Evolutionary conservation across 2,888 invertebrate genomes (phyloP), one percentile per base, ranked within the genome.

Genomic region (Dyspetes luteomarginatus): DNA sequence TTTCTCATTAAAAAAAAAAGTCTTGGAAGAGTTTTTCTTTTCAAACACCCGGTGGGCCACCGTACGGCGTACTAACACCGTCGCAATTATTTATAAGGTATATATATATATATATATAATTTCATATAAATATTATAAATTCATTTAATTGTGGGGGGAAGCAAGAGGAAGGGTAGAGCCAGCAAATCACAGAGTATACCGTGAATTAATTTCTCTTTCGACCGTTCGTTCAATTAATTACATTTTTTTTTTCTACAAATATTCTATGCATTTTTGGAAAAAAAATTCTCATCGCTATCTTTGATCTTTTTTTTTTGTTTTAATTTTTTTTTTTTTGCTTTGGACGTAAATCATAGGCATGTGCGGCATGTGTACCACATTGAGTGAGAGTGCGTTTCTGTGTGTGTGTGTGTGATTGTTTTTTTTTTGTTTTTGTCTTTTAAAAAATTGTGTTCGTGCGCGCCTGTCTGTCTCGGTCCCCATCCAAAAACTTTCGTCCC

Each of bases 111-210:
- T 68, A 65, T 58, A 65, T 69, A n/a, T 55, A 74, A 73, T 50
- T 71, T 74, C 45, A 41, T 19, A 64, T 22, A 12, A 58, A 43
- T 58, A 74, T 79, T 64, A 24, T 83, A 73, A 74, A 81, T 71
- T 65, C 74, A 79, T 82, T 52, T 82, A 65, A 82, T 90, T 89
- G 91, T 90, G 90, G 91, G 91, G 91, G 91, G 91, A 91, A 91
- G 91, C 91, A 91, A 91, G 90, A 91, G 91, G 91, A 91, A 92
- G 91, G 91, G 91, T 92, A 91, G 91, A 92, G 91, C 91, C 91
- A 92, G 91, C 91, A 91, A 90, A 91, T 83, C 78, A 78, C 73
- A 88, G 87, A 89, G 87, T 89, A n/a, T 74, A 86, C 85, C 87
- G 88, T 88, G 78, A 80, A 82, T 69, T 75, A 55, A 80, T 56